Evolutionary conservation across 2,888 invertebrate species (phyloP).

Genomic region (Odontocerum albicorne): DNA sequence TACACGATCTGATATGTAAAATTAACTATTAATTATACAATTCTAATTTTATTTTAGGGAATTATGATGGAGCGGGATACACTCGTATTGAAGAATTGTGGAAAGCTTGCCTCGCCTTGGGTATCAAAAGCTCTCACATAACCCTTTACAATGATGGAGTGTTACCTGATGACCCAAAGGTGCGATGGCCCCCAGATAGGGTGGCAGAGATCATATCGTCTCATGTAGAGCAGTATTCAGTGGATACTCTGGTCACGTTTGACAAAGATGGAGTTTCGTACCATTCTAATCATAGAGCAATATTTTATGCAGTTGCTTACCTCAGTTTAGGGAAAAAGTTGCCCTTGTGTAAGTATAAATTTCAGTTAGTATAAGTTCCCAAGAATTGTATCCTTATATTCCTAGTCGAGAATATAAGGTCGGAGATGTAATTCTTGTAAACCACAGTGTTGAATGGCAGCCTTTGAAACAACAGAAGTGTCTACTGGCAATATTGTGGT

Average conservation of each 20-base stretch:
- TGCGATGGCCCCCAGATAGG: conserved; percentile 73
- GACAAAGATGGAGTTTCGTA: conserved; percentile 92
- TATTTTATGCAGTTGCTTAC: conserved; percentile 80
- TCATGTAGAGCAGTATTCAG: conserved; percentile 71
- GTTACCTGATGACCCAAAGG: conserved; percentile 74
- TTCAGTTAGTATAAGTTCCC: neutral
- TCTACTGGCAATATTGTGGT: too few relatives aligned
- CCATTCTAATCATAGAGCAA: conserved; percentile 88
- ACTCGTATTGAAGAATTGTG: conserved; percentile 78
- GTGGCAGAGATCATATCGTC: conserved; percentile 65
- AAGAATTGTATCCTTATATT: neutral
- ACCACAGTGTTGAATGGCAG: too few relatives aligned
- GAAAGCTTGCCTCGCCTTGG: conserved; percentile 76
- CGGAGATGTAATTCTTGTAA: too few relatives aligned
- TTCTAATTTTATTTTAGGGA: too few relatives aligned
- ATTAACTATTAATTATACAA: too few relatives aligned
- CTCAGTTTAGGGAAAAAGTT: conserved; percentile 74
- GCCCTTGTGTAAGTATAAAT: conserved; percentile 65
- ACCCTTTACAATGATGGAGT: conserved; percentile 69
- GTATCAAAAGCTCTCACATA: conserved; percentile 76
- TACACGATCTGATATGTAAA: too few relatives aligned
- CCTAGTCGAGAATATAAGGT: too few relatives aligned
- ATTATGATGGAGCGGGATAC: conserved; percentile 64
- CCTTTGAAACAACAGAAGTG: too few relatives aligned
- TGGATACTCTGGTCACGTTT: conserved; percentile 89